A percentile compares a stretch with the other conserved stretches of the same genome.
phyloP scores from a whole-genome alignment of 2,113 vertebrate species.

The Struthidea cinerea region DNA sequence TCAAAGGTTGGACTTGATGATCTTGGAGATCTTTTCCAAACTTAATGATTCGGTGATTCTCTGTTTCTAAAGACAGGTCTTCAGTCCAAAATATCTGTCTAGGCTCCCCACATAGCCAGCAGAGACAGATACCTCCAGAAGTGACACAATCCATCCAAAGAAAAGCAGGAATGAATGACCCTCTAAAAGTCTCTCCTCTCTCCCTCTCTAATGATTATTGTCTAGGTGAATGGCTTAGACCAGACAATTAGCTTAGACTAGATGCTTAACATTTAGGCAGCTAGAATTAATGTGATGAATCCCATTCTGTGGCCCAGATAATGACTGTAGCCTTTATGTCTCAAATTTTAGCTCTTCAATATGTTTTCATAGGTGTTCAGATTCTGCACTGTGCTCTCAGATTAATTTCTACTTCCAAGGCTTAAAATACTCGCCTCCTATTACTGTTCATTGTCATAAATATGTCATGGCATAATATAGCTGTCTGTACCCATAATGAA shows the following conservation, averaged over 20 bases:
- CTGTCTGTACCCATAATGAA: slow-evolving; percentile 43
- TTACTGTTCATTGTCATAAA: slow-evolving; percentile 52
- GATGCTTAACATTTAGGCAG: slow-evolving; percentile 63
- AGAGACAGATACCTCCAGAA: background rate
- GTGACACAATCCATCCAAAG: background rate
- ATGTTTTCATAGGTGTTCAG: slow-evolving; percentile 41
- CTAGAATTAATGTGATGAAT: slow-evolving; percentile 26
- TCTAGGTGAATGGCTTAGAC: slow-evolving; percentile 10
- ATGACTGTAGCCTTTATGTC: slow-evolving; percentile 47
- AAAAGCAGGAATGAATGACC: background rate
- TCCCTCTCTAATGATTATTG: slow-evolving; percentile 24
- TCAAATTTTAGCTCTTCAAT: slow-evolving; percentile 34
- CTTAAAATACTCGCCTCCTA: slow-evolving; percentile 15
- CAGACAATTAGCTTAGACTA: slow-evolving; percentile 55
- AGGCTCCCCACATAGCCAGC: background rate
- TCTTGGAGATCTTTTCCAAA: background rate
- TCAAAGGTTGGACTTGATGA: background rate
- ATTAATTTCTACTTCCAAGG: background rate
- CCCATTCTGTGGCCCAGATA: background rate
- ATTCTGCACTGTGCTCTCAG: background rate
- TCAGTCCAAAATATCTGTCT: background rate
- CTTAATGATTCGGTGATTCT: background rate
- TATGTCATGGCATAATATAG: slow-evolving; percentile 51
- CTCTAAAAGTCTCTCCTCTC: background rate
- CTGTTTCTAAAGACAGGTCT: background rate